Base-by-base conservation (phyloP, 2,113 vertebrate species). In the Dolichotis patagonum region DNA sequence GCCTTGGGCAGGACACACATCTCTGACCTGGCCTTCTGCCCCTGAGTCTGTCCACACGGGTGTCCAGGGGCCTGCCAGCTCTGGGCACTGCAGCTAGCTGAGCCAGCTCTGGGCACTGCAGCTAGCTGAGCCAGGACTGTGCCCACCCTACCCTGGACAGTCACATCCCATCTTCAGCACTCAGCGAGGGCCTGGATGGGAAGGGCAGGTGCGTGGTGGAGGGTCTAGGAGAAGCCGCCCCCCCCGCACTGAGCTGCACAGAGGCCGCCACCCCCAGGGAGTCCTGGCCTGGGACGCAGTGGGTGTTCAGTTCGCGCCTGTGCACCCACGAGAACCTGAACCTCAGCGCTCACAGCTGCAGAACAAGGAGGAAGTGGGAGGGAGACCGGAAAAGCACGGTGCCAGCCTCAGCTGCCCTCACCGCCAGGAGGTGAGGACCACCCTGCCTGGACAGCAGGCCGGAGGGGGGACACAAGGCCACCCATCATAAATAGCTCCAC, bases 361-460 rank as follows among this genome's bases (percentile, higher is more conserved):
- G 7, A 16, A 5, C 0, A 10, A 22, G n/a, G n/a, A n/a, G n/a
- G n/a, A n/a, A n/a, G n/a, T n/a, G n/a, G 67, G n/a, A 20, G 46
- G 46, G 46, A 49, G 3, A 10, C 9, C 13, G 12, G 17, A 35
- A 11, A 60, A 10, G 38, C 67, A 54, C 2, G 9, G 43, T 3
- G 10, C 22, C 54, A 54, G 32, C 54, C 35, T 49, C 28, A 78
- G 8, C 14, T 52, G 46, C 49, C 5, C 5, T 49, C 46, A 16
- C 77, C 49, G 38, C 16, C 0, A 12, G 17, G 85, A 20, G 49
- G 6, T 19, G 16, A 22, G 17, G 22, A 14, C 41, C 0, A 10
- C 19, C 17, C 62, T 20, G n/a, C 19, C 13, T 0, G 35, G 63
- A 8, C 58, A 0, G 0, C 0, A 0, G 49, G 52, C 22, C 19